phyloP scores from a whole-genome alignment of 2,888 invertebrate species.

The Lasioglossum marginatum region DNA sequence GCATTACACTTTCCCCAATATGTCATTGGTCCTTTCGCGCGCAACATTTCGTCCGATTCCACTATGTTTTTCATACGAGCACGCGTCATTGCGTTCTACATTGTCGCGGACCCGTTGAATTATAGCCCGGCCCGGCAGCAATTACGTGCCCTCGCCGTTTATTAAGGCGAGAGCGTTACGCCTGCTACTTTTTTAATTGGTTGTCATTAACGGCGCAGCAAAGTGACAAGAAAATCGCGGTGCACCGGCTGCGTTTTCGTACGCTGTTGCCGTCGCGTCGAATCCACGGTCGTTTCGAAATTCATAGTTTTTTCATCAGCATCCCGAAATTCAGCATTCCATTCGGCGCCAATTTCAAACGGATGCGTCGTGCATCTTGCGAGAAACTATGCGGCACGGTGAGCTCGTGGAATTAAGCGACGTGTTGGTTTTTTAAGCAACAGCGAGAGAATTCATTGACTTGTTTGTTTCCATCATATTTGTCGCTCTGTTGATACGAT shows the following conservation, averaged over 20 bases:
- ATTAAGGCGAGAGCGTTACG: slow-evolving; percentile 16
- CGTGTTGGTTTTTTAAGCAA: too few relatives aligned
- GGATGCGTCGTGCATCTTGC: not conserved
- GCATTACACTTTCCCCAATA: slow-evolving; percentile 35
- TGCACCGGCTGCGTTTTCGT: not conserved
- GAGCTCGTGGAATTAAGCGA: not conserved
- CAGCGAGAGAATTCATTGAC: too few relatives aligned
- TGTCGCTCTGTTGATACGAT: too few relatives aligned
- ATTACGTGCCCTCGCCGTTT: slow-evolving; percentile 24
- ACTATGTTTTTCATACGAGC: not conserved
- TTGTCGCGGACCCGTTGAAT: slow-evolving; percentile 26
- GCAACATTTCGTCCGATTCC: not conserved
- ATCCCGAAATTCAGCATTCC: not conserved
- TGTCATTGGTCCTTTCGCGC: slow-evolving; percentile 7
- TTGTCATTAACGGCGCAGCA: not conserved
- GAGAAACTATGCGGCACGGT: not conserved
- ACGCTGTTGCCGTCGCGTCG: not conserved
- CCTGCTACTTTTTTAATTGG: slow-evolving; percentile 16
- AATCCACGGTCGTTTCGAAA: not conserved
- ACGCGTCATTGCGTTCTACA: not conserved
- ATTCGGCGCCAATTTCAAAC: not conserved
- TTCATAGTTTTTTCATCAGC: not conserved
- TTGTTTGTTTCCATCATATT: too few relatives aligned
- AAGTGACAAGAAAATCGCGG: not conserved
- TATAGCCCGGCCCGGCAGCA: slow-evolving; percentile 18